Conservation (phyloP, 2,888 invertebrate genomes). For the Panorpa germanica region DNA sequence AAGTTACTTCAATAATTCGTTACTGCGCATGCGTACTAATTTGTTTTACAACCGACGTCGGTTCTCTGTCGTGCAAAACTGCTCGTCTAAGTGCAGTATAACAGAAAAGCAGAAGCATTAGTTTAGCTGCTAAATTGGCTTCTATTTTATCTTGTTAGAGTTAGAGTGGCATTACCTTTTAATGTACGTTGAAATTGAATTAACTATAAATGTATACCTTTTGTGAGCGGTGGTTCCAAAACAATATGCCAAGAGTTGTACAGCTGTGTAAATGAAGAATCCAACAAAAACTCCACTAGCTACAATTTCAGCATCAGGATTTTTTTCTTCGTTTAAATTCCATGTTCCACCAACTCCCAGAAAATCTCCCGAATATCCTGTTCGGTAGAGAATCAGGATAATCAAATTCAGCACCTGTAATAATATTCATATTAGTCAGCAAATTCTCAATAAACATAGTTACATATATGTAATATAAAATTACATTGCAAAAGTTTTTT, state of each 20-base stretch:
- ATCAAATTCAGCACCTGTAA: constrained; percentile 65
- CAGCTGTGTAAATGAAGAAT: constrained; percentile 66
- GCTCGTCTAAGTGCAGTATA: too few relatives aligned
- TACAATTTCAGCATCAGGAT: constrained; percentile 71
- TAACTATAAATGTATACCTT: constrained; percentile 25
- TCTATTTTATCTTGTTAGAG: too few relatives aligned
- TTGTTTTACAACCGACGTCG: too few relatives aligned
- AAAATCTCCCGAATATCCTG: constrained; percentile 66
- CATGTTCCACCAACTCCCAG: constrained; percentile 77
- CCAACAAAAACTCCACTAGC: constrained; percentile 77
- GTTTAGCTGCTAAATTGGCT: too few relatives aligned
- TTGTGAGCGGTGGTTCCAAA: constrained; percentile 66
- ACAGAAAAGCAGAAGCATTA: too few relatives aligned
- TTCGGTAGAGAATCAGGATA: constrained; percentile 60
- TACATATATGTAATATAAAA: too few relatives aligned
- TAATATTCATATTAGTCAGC: constrained; percentile 7
- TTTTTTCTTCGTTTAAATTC: constrained; percentile 79
- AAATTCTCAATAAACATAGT: constrained; percentile 3
- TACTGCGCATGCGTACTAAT: too few relatives aligned
- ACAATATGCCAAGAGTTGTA: constrained; percentile 52
- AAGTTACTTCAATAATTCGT: too few relatives aligned
- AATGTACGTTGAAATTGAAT: neutral
- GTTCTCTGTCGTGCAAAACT: too few relatives aligned
- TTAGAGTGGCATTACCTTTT: too few relatives aligned
- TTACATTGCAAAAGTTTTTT: constrained; percentile 7